Evolutionary conservation across 2,113 vertebrate species (phyloP).

Genomic region (Gobio gobio): DNA sequence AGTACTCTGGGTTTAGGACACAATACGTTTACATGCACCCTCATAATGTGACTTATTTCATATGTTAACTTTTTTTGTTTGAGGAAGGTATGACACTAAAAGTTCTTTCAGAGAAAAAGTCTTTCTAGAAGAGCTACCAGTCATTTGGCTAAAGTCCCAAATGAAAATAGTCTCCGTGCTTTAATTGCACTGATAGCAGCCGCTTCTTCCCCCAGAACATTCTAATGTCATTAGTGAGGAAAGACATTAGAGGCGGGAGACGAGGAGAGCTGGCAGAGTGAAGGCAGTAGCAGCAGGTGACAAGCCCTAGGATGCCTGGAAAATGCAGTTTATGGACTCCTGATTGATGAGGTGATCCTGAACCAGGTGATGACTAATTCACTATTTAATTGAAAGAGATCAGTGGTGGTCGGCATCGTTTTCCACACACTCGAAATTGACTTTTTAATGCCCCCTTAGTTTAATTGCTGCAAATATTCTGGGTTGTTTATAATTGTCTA

Average conservation of each 20-base stretch:
- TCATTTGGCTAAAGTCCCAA: conserved; percentile 42
- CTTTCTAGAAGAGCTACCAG: neutral
- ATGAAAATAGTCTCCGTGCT: conserved; percentile 21
- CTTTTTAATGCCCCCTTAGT: conserved; percentile 45
- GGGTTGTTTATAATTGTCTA: conserved; percentile 25
- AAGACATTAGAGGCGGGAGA: conserved; percentile 55
- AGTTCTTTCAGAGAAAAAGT: neutral
- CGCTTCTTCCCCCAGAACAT: conserved; percentile 23
- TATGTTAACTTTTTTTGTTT: neutral
- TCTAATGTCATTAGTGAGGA: conserved; percentile 57
- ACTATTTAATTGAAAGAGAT: conserved; percentile 52
- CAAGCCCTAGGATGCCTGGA: conserved; percentile 48
- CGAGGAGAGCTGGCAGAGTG: conserved; percentile 42
- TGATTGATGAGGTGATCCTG: conserved; percentile 65
- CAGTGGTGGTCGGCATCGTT: conserved; percentile 34
- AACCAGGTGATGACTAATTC: conserved; percentile 61
- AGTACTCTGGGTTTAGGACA: no score
- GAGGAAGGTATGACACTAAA: conserved; percentile 6
- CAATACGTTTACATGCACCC: no score
- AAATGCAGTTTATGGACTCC: conserved; percentile 54
- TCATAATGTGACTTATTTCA: no score
- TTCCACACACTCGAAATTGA: conserved; percentile 28
- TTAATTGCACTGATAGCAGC: conserved; percentile 27
- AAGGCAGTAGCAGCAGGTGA: conserved; percentile 56
- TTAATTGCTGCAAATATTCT: conserved; percentile 10